phyloP scores from a whole-genome alignment of 2,888 invertebrate genomes.

The Alviniconcha strummeri region DNA sequence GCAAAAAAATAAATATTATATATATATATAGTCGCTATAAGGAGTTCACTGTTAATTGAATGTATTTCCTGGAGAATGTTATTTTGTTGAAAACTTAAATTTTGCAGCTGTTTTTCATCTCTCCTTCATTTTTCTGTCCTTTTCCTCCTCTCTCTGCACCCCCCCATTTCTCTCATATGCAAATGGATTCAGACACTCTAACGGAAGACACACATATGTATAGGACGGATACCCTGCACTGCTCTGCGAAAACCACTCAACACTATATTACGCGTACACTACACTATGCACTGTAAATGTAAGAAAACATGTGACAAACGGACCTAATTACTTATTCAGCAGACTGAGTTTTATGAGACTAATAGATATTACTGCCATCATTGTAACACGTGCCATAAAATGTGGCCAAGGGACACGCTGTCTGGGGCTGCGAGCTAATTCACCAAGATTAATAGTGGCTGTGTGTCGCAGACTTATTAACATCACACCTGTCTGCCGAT shows the following conservation, averaged over 20 bases:
- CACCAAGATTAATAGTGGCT: neutral
- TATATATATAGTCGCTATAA: no score
- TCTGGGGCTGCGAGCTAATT: neutral
- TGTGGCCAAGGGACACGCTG: no score
- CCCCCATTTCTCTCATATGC: neutral
- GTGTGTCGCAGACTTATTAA: slow-evolving; percentile 16
- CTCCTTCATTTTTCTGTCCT: neutral
- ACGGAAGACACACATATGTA: no score
- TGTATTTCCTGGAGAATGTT: no score
- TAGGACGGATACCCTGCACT: no score
- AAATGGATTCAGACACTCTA: no score
- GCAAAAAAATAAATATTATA: no score
- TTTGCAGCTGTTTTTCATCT: neutral
- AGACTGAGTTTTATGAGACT: slow-evolving; percentile 10
- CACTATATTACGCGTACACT: no score
- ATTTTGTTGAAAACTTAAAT: no score
- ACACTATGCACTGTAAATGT: no score
- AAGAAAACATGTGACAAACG: slow-evolving; percentile 5
- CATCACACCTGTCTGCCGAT: slow-evolving; percentile 19
- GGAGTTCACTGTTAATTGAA: no score
- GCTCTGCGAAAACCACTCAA: no score
- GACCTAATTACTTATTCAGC: slow-evolving; percentile 18
- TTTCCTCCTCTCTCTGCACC: neutral
- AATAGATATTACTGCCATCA: slow-evolving; percentile 25
- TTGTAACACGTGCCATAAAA: slow-evolving; percentile 3